phyloP scores from a whole-genome alignment of 2,888 invertebrate genomes.

The Agrotis segetum region DNA sequence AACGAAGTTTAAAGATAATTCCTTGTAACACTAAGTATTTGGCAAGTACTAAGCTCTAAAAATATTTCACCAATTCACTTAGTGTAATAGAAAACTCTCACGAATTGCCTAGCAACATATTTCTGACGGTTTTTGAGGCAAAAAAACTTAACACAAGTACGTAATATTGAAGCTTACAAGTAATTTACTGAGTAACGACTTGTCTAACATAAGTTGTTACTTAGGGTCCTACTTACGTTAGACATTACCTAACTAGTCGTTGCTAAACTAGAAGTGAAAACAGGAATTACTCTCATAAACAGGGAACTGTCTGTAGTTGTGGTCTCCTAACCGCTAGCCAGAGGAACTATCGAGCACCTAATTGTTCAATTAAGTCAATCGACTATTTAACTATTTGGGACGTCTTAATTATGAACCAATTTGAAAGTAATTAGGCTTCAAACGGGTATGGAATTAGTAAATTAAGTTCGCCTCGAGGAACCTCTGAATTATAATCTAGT shows the following conservation, averaged over 20 bases:
- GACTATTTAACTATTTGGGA: slow-evolving; percentile 60
- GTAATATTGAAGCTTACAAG: background rate
- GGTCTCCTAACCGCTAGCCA: slow-evolving; percentile 41
- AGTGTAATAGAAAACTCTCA: too few relatives aligned
- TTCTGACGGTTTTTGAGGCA: background rate
- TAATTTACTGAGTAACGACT: background rate
- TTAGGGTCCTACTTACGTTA: background rate
- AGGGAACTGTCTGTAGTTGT: slow-evolving; percentile 32
- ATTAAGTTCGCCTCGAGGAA: slow-evolving; percentile 42
- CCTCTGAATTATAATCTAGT: slow-evolving; percentile 41
- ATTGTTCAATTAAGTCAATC: slow-evolving; percentile 66
- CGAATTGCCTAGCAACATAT: background rate
- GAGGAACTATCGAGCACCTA: slow-evolving; percentile 49
- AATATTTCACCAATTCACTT: too few relatives aligned
- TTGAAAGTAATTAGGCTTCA: slow-evolving; percentile 56
- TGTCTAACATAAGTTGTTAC: background rate
- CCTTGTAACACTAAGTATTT: background rate
- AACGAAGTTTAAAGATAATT: slow-evolving; percentile 33
- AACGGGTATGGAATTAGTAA: slow-evolving; percentile 58
- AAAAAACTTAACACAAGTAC: background rate
- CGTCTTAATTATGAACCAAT: slow-evolving; percentile 64
- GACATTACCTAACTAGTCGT: background rate
- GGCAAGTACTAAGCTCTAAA: too few relatives aligned
- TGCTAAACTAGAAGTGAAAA: slow-evolving; percentile 1
- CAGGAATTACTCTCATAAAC: slow-evolving; percentile 41